These are phyloP conservation scores for Micrasema minimum DNA, from an alignment of 1,140 invertebrate genomes.

Conservation along the genomic window DNA sequence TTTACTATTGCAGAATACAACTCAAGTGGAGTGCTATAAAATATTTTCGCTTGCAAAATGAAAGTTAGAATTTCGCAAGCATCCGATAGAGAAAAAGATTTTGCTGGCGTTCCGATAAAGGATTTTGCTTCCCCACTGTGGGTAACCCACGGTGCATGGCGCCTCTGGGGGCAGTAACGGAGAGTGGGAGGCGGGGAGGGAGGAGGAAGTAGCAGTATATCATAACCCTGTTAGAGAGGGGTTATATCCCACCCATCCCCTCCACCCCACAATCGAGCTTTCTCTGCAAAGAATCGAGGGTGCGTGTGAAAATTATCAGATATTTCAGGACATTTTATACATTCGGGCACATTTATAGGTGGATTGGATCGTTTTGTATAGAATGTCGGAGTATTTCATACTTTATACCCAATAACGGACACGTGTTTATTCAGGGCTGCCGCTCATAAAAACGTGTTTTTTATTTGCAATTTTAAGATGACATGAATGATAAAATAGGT, in stretches of 20 bases:
- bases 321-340: constrained; percentile 13
- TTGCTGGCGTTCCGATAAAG: background rate
- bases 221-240: constrained; percentile 16
- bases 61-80: no score
- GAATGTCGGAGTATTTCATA: no score
- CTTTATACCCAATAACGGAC: no score
- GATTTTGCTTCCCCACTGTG: constrained; percentile 4
- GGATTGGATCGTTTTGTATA: no score
- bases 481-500: no score
- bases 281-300: background rate
- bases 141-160: constrained; percentile 2
- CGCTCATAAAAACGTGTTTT: no score
- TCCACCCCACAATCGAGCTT: background rate
- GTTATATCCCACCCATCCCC: background rate
- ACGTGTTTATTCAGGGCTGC: no score
- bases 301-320: constrained; percentile 31
- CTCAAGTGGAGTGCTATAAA: no score
- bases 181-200: background rate
- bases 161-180: background rate
- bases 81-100: constrained; percentile 2
- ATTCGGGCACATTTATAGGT: no score
- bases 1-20: no score
- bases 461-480: no score
- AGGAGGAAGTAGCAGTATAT: constrained; percentile 12
- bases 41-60: no score